Conservation (phyloP, 2,113 vertebrate species). For the Leucopternis melanops region DNA sequence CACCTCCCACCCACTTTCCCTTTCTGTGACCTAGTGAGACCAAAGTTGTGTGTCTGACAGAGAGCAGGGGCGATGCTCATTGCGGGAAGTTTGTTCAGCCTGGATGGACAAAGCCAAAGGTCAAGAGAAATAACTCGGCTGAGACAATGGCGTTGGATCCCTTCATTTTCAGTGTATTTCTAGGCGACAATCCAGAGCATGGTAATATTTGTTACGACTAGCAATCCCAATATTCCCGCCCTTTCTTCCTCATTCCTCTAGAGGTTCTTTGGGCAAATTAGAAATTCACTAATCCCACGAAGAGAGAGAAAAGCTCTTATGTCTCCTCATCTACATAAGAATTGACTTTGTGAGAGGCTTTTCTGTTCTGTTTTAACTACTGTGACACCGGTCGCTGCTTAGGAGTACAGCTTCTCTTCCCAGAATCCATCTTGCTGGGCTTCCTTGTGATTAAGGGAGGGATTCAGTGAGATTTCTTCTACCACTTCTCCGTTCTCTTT, state of each 20-base stretch:
- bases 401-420: conserved; percentile 34
- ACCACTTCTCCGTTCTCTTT: background rate
- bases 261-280: conserved; percentile 26
- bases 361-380: conserved; percentile 39
- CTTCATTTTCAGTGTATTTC: background rate
- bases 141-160: background rate
- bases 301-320: conserved; percentile 20
- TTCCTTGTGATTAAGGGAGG: background rate
- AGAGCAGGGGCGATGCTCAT: background rate
- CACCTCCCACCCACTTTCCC: background rate
- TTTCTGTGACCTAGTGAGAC: background rate
- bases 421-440: conserved; percentile 32
- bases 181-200: background rate
- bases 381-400: conserved; percentile 21
- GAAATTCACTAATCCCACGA: background rate
- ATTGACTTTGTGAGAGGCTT: conserved; percentile 56
- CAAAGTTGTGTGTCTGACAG: background rate
- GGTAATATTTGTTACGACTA: background rate
- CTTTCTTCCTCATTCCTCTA: conserved; percentile 10
- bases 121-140: background rate
- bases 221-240: background rate
- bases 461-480: background rate
- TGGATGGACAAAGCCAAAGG: conserved; percentile 17
- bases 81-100: background rate
- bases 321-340: conserved; percentile 67